These are phyloP conservation scores for Sapajus apella DNA, from an alignment of 2,113 vertebrate species.

Conservation along the genomic window DNA sequence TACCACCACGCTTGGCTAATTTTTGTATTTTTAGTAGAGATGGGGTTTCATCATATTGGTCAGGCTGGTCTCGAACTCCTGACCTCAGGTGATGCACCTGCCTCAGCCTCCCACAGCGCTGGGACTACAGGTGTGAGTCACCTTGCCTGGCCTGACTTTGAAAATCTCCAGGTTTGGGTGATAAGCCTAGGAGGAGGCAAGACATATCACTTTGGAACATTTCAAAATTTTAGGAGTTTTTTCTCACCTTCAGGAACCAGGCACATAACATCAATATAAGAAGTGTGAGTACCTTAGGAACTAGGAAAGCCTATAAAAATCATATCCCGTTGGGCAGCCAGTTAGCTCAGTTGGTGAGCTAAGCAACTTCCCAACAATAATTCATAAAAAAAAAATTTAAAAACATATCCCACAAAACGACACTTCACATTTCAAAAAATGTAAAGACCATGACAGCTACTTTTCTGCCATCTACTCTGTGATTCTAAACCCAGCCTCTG, in stretches of 20 bases:
- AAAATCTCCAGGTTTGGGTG: not conserved
- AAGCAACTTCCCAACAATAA: too few species aligned
- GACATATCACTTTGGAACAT: not conserved
- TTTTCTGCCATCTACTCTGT: not conserved
- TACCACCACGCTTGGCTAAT: too few species aligned
- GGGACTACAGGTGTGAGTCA: too few species aligned
- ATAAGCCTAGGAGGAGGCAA: not conserved
- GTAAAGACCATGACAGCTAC: not conserved
- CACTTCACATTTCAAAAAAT: not conserved
- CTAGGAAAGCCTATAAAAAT: not conserved
- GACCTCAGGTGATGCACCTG: too few species aligned
- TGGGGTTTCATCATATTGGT: too few species aligned
- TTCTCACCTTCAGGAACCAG: not conserved
- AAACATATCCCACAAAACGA: too few species aligned
- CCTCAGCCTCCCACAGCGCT: too few species aligned
- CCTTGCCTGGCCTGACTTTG: not conserved
- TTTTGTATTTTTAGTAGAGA: too few species aligned
- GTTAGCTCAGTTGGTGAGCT: too few species aligned
- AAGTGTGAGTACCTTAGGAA: accelerated
- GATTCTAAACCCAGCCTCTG: not conserved
- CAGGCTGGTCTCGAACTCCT: too few species aligned
- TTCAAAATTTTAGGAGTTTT: not conserved
- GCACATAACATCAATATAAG: accelerated
- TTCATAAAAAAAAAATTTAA: too few species aligned
- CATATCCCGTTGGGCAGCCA: too few species aligned